A percentile compares a stretch with the other conserved stretches of the same genome.
These are phyloP conservation scores for Drosophila pegasa DNA, from an alignment of 2,888 invertebrate species.

Conservation along the genomic window DNA sequence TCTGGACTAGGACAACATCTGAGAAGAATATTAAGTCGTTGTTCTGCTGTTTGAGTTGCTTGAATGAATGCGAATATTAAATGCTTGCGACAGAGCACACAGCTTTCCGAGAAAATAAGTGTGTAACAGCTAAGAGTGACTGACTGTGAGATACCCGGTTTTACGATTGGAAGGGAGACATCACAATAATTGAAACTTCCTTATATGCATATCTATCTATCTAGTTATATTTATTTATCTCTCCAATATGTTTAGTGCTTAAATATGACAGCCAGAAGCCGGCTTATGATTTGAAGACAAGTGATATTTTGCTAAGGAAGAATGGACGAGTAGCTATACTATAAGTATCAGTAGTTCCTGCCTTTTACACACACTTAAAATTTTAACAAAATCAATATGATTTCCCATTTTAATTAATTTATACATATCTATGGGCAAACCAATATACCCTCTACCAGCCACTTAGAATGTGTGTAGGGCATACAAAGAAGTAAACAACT, in stretches of 20 bases:
- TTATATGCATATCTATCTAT: too few species aligned
- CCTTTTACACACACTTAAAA: too few species aligned
- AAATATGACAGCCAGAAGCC: too few species aligned
- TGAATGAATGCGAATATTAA: conserved; percentile 5
- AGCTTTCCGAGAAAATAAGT: conserved; percentile 10
- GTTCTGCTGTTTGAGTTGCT: conserved; percentile 11
- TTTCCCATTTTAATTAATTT: too few species aligned
- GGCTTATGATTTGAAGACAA: too few species aligned
- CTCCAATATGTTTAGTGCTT: too few species aligned
- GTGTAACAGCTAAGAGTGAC: neutral
- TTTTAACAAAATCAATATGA: too few species aligned
- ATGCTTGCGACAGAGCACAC: conserved; percentile 7
- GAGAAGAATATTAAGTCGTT: conserved; percentile 10
- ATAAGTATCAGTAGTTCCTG: too few species aligned
- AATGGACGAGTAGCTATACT: too few species aligned
- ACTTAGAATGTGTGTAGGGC: neutral
- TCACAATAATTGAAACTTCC: neutral
- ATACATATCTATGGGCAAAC: neutral
- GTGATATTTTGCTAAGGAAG: too few species aligned
- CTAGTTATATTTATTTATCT: too few species aligned
- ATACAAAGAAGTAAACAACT: conserved; percentile 16
- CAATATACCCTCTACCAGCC: neutral
- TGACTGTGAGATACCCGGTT: neutral
- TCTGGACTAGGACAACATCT: conserved; percentile 19
- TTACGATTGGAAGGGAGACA: too few species aligned